A percentile compares a stretch with the other conserved stretches of the same genome.
phyloP scores from a whole-genome alignment of 2,888 invertebrate genomes.

The Cantharis flavilabris region DNA sequence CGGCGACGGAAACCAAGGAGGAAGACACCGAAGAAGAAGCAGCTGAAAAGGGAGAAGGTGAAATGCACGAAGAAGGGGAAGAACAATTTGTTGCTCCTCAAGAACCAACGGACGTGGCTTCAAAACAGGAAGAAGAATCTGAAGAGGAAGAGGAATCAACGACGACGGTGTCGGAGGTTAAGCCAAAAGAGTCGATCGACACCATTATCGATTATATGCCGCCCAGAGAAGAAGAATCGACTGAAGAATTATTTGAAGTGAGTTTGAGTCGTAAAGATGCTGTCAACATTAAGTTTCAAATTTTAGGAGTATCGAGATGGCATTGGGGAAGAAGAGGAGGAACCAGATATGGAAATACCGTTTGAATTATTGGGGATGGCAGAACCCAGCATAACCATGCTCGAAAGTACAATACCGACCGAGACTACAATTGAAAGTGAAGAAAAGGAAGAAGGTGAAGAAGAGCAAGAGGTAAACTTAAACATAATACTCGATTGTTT shows the following conservation, averaged over 20 bases:
- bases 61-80: not conserved
- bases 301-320: not conserved
- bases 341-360: not conserved
- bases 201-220: not conserved
- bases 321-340: not conserved
- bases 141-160: not conserved
- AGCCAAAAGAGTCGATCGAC: not conserved
- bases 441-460: slow-evolving; percentile 9
- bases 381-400: not conserved
- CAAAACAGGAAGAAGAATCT: not conserved
- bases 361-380: not conserved
- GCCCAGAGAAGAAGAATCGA: not conserved
- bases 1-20: slow-evolving; percentile 14
- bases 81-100: not conserved
- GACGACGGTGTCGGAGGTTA: not conserved
- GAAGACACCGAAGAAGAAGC: slow-evolving; percentile 15
- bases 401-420: not conserved
- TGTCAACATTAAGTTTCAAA: not conserved
- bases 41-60: not conserved
- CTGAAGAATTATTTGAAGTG: not conserved
- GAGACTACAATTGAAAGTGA: slow-evolving; percentile 23
- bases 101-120: not conserved
- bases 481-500: slow-evolving; percentile 13
- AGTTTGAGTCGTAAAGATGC: not conserved
- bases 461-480: slow-evolving; percentile 31